phyloP scores from a whole-genome alignment of 2,113 vertebrate species.

The Campylorhamphus procurvoides region DNA sequence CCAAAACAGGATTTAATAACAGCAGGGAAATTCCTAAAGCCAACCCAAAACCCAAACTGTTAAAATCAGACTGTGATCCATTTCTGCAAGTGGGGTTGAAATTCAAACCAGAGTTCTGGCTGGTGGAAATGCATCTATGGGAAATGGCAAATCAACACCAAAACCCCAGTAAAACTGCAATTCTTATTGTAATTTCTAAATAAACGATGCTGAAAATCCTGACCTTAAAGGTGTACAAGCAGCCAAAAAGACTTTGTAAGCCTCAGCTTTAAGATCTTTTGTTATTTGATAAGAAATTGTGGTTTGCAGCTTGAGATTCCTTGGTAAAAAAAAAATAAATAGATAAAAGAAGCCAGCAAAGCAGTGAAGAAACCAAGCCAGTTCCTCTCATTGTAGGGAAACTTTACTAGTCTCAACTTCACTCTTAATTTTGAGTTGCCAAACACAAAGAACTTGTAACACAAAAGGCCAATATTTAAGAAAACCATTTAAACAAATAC shows the following conservation, averaged over 20 bases:
- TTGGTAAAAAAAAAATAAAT: neutral
- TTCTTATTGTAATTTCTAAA: neutral
- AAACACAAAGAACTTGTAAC: neutral
- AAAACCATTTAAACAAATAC: neutral
- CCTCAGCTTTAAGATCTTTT: neutral
- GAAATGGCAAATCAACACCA: neutral
- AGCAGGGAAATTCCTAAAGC: neutral
- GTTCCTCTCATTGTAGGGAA: neutral
- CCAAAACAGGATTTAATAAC: neutral
- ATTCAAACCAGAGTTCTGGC: neutral
- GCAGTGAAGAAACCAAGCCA: neutral
- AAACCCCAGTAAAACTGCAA: neutral
- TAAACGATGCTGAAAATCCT: neutral
- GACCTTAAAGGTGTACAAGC: neutral
- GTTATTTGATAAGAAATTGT: neutral
- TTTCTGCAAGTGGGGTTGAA: neutral
- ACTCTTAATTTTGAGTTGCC: neutral
- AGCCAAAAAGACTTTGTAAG: neutral
- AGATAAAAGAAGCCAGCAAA: neutral
- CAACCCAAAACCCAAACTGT: neutral
- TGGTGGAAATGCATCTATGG: neutral
- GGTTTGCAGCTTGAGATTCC: neutral
- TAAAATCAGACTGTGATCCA: neutral
- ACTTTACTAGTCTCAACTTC: neutral
- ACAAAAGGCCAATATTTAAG: neutral